These are phyloP conservation scores for Xerus inauris DNA, from an alignment of 2,113 vertebrate species.

Conservation along the genomic window DNA sequence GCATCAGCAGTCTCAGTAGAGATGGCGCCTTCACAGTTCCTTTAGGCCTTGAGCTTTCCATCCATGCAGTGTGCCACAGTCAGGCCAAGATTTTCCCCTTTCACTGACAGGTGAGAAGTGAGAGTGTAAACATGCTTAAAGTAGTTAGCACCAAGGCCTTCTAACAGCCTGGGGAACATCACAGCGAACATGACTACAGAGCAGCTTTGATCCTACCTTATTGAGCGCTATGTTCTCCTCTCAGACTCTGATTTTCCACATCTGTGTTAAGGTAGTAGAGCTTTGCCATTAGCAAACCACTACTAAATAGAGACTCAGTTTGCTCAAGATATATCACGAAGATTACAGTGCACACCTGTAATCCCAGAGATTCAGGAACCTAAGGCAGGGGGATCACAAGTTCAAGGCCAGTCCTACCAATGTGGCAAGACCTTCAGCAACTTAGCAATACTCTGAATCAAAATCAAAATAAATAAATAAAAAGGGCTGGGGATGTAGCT, in stretches of 20 bases:
- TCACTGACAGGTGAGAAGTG: slow-evolving; percentile 51
- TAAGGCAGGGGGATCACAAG: no score
- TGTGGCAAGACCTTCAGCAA: no score
- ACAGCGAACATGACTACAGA: background rate
- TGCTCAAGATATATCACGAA: background rate
- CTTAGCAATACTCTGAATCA: no score
- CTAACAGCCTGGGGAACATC: background rate
- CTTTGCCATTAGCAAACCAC: slow-evolving; percentile 32
- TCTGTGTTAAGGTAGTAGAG: background rate
- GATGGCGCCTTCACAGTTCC: background rate
- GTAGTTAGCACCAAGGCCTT: slow-evolving; percentile 32
- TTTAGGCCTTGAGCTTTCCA: background rate
- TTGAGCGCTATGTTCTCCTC: background rate
- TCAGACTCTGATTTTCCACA: slow-evolving; percentile 26
- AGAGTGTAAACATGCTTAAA: slow-evolving; percentile 62
- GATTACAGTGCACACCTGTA: no score
- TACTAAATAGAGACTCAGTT: slow-evolving; percentile 45
- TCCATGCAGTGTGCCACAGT: background rate
- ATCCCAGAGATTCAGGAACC: no score
- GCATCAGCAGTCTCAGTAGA: background rate
- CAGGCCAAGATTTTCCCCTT: background rate
- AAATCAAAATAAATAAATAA: no score
- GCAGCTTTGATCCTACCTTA: background rate
- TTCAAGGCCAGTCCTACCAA: no score
- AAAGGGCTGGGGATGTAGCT: no score